A percentile compares a stretch with the other conserved stretches of the same genome.
Evolutionary conservation across 2,113 vertebrate species (phyloP).

Genomic region (Mungos mungo): DNA sequence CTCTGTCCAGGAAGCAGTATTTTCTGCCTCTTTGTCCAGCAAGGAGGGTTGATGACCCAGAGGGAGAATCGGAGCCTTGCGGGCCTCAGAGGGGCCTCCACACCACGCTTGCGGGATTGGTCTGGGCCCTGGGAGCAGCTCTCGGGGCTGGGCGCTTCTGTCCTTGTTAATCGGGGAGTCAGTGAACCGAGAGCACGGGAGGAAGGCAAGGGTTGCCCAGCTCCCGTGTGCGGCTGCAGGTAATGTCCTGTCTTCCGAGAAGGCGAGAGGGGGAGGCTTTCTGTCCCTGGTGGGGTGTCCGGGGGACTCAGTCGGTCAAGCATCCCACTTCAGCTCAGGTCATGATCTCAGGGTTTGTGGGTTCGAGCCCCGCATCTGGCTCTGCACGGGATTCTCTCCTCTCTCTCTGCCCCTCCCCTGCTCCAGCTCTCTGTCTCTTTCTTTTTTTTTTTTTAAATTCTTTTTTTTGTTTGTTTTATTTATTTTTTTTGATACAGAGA

Average conservation of each 20-base stretch:
- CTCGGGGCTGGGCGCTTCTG: not conserved
- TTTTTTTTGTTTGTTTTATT: no score
- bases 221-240: not conserved
- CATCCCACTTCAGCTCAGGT: no score
- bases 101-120: not conserved
- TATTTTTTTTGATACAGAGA: no score
- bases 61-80: not conserved
- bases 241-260: not conserved
- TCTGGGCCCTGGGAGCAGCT: not conserved
- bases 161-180: not conserved
- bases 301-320: no score
- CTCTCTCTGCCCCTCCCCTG: no score
- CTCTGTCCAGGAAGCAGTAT: slow-evolving; percentile 82
- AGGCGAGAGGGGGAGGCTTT: not conserved
- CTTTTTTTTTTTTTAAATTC: no score
- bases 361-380: no score
- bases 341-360: not conserved
- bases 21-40: not conserved
- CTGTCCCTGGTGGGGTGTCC: accelerated
- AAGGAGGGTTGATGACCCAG: not conserved
- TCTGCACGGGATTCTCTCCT: no score
- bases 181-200: not conserved
- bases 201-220: not conserved
- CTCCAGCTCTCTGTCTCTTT: no score
- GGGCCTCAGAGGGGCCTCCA: not conserved